phyloP scores from a whole-genome alignment of 2,797 vertebrate genomes.

The Otolemur crassicaudatus region DNA sequence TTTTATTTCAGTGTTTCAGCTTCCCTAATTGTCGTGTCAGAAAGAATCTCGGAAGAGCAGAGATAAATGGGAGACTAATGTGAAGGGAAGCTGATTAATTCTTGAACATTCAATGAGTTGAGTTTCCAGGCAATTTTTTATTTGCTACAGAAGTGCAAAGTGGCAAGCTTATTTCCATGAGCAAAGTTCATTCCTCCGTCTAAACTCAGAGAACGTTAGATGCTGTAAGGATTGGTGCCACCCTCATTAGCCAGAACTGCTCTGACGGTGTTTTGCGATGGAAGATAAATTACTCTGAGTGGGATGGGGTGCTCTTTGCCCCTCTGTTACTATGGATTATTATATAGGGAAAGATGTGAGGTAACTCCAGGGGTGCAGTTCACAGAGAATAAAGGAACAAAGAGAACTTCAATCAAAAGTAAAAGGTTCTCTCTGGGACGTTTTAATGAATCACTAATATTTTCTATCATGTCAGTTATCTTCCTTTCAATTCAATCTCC shows the following conservation, averaged over 20 bases:
- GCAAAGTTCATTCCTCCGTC: background rate
- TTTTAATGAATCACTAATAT: background rate
- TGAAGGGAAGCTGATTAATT: constrained; percentile 71
- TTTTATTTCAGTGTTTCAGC: constrained; percentile 67
- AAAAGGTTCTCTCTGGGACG: background rate
- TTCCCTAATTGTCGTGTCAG: constrained; percentile 66
- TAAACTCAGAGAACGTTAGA: background rate
- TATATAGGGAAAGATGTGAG: background rate
- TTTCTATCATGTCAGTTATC: background rate
- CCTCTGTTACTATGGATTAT: background rate
- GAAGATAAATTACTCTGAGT: constrained; percentile 10
- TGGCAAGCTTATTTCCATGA: constrained; percentile 9
- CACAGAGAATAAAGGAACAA: background rate
- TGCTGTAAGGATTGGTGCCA: background rate
- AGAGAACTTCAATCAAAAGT: background rate
- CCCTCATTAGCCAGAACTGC: constrained; percentile 43
- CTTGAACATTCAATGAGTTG: background rate
- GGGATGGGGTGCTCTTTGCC: background rate
- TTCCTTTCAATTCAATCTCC: background rate
- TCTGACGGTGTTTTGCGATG: background rate
- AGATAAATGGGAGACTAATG: constrained; percentile 57
- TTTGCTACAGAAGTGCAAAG: constrained; percentile 53
- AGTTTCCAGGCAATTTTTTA: constrained; percentile 39
- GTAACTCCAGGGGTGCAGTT: background rate
- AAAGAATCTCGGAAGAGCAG: constrained; percentile 50